Evolutionary conservation across 2,113 vertebrate genomes (phyloP).

Genomic region (Diadophis punctatus): DNA sequence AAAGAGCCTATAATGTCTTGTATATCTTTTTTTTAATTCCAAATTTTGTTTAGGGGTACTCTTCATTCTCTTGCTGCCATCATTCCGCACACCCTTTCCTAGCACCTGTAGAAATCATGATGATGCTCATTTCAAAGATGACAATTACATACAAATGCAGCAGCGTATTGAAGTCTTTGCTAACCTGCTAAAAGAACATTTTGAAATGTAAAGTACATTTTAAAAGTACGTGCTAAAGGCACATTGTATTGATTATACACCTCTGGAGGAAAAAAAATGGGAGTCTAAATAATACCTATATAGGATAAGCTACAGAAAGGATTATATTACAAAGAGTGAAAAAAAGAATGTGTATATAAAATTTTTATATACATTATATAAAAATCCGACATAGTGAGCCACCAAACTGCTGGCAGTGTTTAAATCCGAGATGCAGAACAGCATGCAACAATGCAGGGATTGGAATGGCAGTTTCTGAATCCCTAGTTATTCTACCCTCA

Average conservation of each 20-base stretch:
- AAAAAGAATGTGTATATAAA: conserved; percentile 32
- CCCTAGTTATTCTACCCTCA: not conserved
- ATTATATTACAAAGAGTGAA: conserved; percentile 44
- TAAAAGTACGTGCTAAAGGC: conserved; percentile 50
- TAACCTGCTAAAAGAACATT: conserved; percentile 45
- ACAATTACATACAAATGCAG: conserved; percentile 56
- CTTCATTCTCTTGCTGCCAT: not conserved
- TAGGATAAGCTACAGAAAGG: conserved; percentile 46
- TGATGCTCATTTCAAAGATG: conserved; percentile 65
- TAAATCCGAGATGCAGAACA: conserved; percentile 19
- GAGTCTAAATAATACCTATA: conserved; percentile 6
- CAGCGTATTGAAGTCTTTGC: conserved; percentile 61
- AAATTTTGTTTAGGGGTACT: not conserved
- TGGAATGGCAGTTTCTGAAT: conserved; percentile 12
- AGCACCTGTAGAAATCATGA: conserved; percentile 66
- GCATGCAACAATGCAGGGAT: not conserved
- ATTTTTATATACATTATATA: conserved; percentile 25
- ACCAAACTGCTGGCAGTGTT: conserved; percentile 10
- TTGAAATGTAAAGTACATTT: not conserved
- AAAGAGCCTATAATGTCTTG: conserved; percentile 40
- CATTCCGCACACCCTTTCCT: not conserved
- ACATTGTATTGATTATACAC: conserved; percentile 56
- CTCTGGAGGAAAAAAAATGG: conserved; percentile 42
- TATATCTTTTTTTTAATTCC: conserved; percentile 4
- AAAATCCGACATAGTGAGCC: not conserved